phyloP scores from a whole-genome alignment of 2,888 invertebrate species.

The Salpingus planirostris region DNA sequence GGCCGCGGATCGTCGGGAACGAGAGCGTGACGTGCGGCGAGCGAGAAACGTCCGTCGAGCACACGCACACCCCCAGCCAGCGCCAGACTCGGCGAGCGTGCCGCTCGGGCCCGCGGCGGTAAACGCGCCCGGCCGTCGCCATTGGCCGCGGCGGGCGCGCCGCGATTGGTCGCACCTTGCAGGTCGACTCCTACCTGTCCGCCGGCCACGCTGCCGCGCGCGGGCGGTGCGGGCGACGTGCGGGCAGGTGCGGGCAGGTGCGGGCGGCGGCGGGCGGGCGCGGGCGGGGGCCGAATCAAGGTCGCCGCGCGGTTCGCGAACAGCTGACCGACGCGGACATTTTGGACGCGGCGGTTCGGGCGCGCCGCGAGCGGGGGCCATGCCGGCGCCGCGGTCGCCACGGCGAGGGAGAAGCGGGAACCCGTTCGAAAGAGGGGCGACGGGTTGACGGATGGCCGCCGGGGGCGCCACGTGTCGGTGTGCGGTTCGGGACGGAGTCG shows the following conservation, averaged over 20 bases:
- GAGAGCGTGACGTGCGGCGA: no score
- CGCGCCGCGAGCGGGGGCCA: slow-evolving; percentile 1
- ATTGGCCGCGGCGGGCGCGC: slow-evolving; percentile 36
- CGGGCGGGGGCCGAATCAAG: slow-evolving; percentile 4
- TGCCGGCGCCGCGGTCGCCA: not conserved
- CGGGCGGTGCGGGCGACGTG: slow-evolving; percentile 21
- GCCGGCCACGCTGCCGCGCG: not conserved
- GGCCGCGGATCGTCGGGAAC: no score
- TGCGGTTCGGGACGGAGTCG: not conserved
- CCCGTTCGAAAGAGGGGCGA: not conserved
- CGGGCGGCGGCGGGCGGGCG: slow-evolving; percentile 2
- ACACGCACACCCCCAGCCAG: slow-evolving; percentile 36
- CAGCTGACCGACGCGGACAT: slow-evolving; percentile 31
- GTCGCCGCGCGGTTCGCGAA: slow-evolving; percentile 12
- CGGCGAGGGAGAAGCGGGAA: slow-evolving; percentile 1
- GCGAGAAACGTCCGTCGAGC: slow-evolving; percentile 20
- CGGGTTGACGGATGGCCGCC: not conserved
- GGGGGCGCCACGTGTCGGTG: not conserved
- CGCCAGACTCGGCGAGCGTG: slow-evolving; percentile 35
- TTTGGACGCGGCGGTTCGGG: slow-evolving; percentile 14
- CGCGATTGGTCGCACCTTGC: slow-evolving; percentile 40
- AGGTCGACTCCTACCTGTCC: slow-evolving; percentile 42
- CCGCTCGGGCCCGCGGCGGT: slow-evolving; percentile 36
- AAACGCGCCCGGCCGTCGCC: slow-evolving; percentile 39
- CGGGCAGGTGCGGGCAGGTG: slow-evolving; percentile 27